These are phyloP conservation scores for Diglossa cyanea DNA, from an alignment of 2,797 vertebrate genomes.

Conservation along the genomic window DNA sequence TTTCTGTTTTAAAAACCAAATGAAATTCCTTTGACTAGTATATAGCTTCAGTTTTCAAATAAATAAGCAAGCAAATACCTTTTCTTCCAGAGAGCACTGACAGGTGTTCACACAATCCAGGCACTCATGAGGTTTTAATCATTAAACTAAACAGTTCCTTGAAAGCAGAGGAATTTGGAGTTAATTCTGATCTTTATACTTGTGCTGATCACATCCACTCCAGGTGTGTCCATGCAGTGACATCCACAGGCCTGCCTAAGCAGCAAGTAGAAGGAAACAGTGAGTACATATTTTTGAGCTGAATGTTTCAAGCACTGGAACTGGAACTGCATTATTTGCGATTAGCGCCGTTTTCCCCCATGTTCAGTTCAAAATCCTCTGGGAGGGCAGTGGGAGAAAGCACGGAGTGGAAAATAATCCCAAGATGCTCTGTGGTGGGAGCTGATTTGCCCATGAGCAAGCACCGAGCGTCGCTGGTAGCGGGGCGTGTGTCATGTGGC, in stretches of 20 bases:
- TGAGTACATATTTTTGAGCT: neutral
- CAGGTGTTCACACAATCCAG: constrained; percentile 42
- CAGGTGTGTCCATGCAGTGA: neutral
- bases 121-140: constrained; percentile 33
- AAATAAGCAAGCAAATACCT: constrained; percentile 20
- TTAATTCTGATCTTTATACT: neutral
- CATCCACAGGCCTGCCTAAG: neutral
- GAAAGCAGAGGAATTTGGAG: constrained; percentile 41
- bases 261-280: neutral
- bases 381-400: neutral
- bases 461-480: neutral
- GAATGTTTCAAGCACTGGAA: neutral
- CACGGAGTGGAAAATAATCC: neutral
- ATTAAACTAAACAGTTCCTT: constrained; percentile 57
- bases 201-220: neutral
- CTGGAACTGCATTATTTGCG: neutral
- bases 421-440: neutral
- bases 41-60: constrained; percentile 1
- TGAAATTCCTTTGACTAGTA: neutral
- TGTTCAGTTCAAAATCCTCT: neutral
- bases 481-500: neutral
- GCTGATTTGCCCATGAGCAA: neutral
- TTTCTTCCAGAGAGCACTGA: neutral
- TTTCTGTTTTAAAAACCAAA: constrained; percentile 1
- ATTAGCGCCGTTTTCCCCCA: neutral